Percentiles rank a stretch among this genome's conserved stretches.
phyloP scores from a whole-genome alignment of 1,140 invertebrate genomes.

The Bradynema listronoti region DNA sequence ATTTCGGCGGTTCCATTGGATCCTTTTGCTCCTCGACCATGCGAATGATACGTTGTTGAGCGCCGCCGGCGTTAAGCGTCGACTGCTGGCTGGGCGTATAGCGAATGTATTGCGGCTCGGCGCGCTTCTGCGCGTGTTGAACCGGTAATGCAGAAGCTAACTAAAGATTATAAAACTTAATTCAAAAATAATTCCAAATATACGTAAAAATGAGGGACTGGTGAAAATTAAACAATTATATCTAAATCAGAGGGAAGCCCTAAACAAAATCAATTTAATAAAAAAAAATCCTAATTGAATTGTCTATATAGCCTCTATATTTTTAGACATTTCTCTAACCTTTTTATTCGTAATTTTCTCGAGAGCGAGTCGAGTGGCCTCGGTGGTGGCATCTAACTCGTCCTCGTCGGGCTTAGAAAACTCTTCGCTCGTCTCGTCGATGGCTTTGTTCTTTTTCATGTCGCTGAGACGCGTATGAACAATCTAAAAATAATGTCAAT shows the following conservation, averaged over 20 bases:
- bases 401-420: conserved; percentile 79
- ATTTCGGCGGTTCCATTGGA: conserved; percentile 96
- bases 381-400: conserved; percentile 74
- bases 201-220: too few relatives aligned
- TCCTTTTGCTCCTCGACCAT: conserved; percentile 91
- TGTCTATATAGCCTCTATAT: too few relatives aligned
- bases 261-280: conserved; percentile 26
- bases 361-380: conserved; percentile 63
- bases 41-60: conserved; percentile 91
- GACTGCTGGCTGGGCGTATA: conserved; percentile 83
- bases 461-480: conserved; percentile 91
- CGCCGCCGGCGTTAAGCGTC: conserved; percentile 78
- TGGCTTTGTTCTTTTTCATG: conserved; percentile 79
- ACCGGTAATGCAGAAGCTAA: conserved; percentile 82
- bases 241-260: too few relatives aligned
- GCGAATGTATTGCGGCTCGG: conserved; percentile 73
- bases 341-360: conserved; percentile 56
- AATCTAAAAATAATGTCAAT: conserved; percentile 70
- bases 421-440: conserved; percentile 79
- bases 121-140: conserved; percentile 77
- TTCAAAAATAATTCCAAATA: too few relatives aligned
- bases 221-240: too few relatives aligned
- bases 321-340: too few relatives aligned
- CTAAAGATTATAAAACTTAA: conserved; percentile 26
- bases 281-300: neutral